Evolutionary conservation across 2,888 invertebrate species (phyloP), one percentile per base, ranked within the genome.

Genomic region (Ophraella communa): DNA sequence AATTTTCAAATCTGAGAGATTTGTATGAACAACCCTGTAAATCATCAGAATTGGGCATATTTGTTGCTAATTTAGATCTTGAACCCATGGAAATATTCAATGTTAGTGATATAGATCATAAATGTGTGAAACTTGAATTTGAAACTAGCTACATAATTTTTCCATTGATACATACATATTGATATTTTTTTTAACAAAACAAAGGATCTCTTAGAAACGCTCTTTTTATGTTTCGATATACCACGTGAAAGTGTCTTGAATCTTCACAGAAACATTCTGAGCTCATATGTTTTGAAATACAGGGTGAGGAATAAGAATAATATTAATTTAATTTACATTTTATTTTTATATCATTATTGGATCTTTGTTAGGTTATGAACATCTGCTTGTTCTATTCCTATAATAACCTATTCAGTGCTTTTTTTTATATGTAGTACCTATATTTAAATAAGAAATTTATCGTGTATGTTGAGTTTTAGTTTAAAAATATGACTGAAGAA

Each of bases 301-400:
- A 33, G 11, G 27, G 11, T 53, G 53, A 33, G 11, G 53, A 24
- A 55, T 55, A 24, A 42, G 30, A 30, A 30, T 30, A 30, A 30
- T 30, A 30, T 30, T 30, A 30, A 30, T 30, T 30, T 30, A 30
- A 27, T 27, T 8, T 27, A 7, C 30, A 30, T 30, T 30, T 30
- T 30, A 30, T 30, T 30, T 30, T 30, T 30, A 30, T 2, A 30
- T 27, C 0, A 27, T 27, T 27, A 8, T 27, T 27, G 27, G 1
- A 27, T 30, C 2, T 30, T 30, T 30, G 30, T 30, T 30, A 30
- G 3, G 27, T 30, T 30, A 30, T 30, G 27, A 30, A 39, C 42
- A 54, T 54, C 54, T 54, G 54, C 42, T 54, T 23, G 39, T 54
- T 54, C 21, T 54, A 55, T 55, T 55, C 23, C 53, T 53, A 53